Evolutionary conservation across 1,140 invertebrate genomes (phyloP).

Genomic region (Odontomachus brunneus): DNA sequence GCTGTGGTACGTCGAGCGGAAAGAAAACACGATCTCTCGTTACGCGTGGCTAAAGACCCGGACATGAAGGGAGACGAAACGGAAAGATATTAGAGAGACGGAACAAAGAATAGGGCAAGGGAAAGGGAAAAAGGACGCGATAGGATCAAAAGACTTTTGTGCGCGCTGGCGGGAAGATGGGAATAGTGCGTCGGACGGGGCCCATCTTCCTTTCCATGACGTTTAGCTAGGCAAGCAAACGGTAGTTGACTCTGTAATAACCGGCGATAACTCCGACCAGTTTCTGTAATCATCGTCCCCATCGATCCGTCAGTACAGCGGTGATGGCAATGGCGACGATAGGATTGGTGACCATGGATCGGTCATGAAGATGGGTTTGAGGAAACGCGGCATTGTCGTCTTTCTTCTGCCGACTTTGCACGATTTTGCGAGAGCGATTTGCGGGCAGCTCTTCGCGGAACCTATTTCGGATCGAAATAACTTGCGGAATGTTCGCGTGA

Average conservation of each 20-base stretch:
- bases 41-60: slow-evolving; percentile 71
- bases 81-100: not conserved
- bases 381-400: not conserved
- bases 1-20: slow-evolving; percentile 63
- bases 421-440: slow-evolving; percentile 22
- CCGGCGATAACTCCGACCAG: slow-evolving; percentile 60
- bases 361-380: slow-evolving; percentile 57
- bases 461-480: slow-evolving; percentile 27
- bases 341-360: not conserved
- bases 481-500: not conserved
- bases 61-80: not conserved
- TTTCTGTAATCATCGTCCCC: slow-evolving; percentile 64
- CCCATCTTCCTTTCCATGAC: not conserved
- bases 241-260: slow-evolving; percentile 67
- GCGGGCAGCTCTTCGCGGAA: slow-evolving; percentile 27
- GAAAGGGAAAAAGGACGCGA: not conserved
- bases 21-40: slow-evolving; percentile 75
- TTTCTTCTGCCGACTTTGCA: slow-evolving; percentile 21
- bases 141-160: slow-evolving; percentile 42
- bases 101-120: slow-evolving; percentile 63
- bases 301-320: slow-evolving; percentile 47
- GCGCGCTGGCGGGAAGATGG: slow-evolving; percentile 11
- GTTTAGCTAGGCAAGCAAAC: slow-evolving; percentile 32
- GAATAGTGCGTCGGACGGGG: slow-evolving; percentile 7
- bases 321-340: not conserved